phyloP scores from a whole-genome alignment of 2,113 vertebrate species.

The Campylorhamphus procurvoides region DNA sequence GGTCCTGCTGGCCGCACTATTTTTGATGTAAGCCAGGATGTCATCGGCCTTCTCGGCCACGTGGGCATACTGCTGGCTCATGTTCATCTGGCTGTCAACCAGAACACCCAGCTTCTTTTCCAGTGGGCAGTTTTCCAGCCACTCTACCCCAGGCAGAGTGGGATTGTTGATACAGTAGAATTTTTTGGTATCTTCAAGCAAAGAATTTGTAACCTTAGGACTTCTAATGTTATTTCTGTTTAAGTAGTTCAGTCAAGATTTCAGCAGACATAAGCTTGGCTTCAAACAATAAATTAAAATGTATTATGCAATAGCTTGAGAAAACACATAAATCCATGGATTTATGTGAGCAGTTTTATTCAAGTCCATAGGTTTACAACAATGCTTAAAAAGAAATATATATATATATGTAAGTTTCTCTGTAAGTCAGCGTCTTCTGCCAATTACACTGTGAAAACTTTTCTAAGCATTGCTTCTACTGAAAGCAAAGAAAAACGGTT shows the following conservation, averaged over 20 bases:
- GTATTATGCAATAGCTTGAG: neutral
- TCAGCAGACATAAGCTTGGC: neutral
- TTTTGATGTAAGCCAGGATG: neutral
- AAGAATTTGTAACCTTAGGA: neutral
- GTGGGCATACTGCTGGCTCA: neutral
- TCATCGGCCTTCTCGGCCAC: neutral
- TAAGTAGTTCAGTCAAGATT: neutral
- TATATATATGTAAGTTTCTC: neutral
- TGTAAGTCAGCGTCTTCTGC: neutral
- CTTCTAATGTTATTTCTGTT: neutral
- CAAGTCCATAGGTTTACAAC: neutral
- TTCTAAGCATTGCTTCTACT: neutral
- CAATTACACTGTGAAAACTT: neutral
- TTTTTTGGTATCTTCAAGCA: neutral
- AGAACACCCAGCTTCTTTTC: neutral
- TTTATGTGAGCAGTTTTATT: constrained; percentile 8
- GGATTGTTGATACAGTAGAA: neutral
- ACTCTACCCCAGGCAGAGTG: neutral
- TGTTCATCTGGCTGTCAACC: too few species aligned
- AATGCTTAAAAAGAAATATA: neutral
- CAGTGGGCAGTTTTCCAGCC: neutral
- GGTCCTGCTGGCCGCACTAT: rapidly evolving
- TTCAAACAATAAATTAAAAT: neutral
- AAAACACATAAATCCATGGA: neutral
- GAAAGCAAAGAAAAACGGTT: neutral